Conservation (phyloP, 2,113 vertebrate genomes). For the Neolamprologus kungweensis region DNA sequence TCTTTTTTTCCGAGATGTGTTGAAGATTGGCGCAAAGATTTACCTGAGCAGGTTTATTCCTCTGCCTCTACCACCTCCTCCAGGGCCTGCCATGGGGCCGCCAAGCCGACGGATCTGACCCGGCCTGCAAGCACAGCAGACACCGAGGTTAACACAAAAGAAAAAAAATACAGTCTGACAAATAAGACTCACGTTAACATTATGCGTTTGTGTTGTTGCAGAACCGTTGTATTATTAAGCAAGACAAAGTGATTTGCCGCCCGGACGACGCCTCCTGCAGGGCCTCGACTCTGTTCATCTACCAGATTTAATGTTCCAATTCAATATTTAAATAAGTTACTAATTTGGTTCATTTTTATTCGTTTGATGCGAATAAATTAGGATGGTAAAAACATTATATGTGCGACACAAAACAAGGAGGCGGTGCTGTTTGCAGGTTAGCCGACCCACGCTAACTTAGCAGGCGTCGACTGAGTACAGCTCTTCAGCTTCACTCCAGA, state of each 20-base stretch:
- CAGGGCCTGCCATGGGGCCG: slow-evolving; percentile 82
- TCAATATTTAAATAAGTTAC: accelerated
- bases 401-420: background rate
- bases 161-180: background rate
- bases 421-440: background rate
- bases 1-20: accelerated
- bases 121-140: slow-evolving; percentile 69
- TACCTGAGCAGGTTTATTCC: slow-evolving; percentile 92
- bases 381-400: background rate
- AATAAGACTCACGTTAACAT: background rate
- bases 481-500: background rate
- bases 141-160: background rate
- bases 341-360: accelerated
- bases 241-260: background rate
- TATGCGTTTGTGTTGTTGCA: background rate
- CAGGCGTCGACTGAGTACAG: background rate
- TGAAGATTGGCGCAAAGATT: background rate
- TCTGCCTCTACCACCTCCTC: slow-evolving; percentile 96
- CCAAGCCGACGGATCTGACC: slow-evolving; percentile 81
- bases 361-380: background rate
- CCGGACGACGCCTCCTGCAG: background rate
- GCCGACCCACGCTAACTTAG: background rate
- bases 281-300: background rate
- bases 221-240: background rate
- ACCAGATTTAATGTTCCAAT: accelerated